Base-by-base conservation (phyloP, 2,888 invertebrate species). In the Metellina segmentata region DNA sequence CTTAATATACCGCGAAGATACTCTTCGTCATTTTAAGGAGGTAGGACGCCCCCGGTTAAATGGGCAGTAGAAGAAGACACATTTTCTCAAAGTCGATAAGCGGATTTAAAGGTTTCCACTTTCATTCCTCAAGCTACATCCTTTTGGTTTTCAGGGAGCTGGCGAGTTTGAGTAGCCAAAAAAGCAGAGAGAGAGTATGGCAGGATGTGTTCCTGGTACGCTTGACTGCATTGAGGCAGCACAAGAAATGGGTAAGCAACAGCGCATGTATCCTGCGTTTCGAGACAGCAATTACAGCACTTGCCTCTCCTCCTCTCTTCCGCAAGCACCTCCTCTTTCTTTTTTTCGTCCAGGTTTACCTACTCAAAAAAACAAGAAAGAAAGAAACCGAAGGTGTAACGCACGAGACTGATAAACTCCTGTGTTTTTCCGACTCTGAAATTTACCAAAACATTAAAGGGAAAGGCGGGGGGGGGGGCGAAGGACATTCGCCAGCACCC, bases 241-340 rank as follows among this genome's bases (percentile, higher is more conserved):
- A 19, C 81, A 88, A 81, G 87, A 75, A 88, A 86, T 86, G 86
- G 86, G 86, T 77, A 86, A 74, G 87, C 81, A 88, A 72, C 81
- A 48, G 81, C 81, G 78, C 86, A 86, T 86, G 86, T 9, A 86
- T 86, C 86, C 86, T 78, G 78, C 86, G 71, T 70, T 86, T 86
- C 86, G 13, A 72, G 87, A 81, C 72, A 61, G 87, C 81, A 87
- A 87, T 87, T 87, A 87, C 53, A 11, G 53, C 74, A 75, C 61
- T 82, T 71, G 82, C 71, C 49, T 71, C 69, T 16, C 19, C 16
- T 19, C 49, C 71, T 34, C 34, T 4, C 34, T 34, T 34, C n/a
- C 51, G 13, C 78, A 13, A 4, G 8, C 34, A n/a, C 16, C 9
- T 52, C 51, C 49, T 51, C 78, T 71, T 9, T 61, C 48, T 4